A percentile compares a stretch with the other conserved stretches of the same genome.
phyloP scores from a whole-genome alignment of 1,140 invertebrate species.

The Drosophila pandora region DNA sequence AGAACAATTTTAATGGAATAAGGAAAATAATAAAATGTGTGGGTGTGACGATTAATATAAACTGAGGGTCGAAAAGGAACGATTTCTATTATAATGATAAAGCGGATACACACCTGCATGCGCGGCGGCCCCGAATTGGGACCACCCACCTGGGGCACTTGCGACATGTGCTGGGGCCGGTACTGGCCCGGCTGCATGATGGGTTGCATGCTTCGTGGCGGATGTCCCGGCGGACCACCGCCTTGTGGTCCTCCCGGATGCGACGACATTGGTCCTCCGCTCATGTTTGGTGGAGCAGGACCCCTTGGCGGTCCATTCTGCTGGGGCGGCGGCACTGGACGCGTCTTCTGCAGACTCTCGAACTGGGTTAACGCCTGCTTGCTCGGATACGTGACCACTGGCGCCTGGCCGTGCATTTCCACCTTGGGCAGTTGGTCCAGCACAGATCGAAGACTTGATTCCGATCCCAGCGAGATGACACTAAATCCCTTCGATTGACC shows the following conservation, averaged over 20 bases:
- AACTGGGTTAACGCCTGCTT: conserved; percentile 93
- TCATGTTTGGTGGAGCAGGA: conserved; percentile 84
- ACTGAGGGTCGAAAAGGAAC: conserved; percentile 3
- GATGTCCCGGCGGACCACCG: conserved; percentile 85
- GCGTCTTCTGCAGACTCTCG: conserved; percentile 95
- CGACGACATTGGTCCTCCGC: conserved; percentile 76
- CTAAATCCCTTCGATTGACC: conserved; percentile 99
- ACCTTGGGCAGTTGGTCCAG: conserved; percentile 97
- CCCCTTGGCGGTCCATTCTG: conserved; percentile 83
- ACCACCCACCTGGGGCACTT: conserved; percentile 82
- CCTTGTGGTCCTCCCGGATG: conserved; percentile 83
- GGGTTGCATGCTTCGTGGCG: conserved; percentile 86
- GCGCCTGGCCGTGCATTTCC: conserved; percentile 97
- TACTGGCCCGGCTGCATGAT: conserved; percentile 79
- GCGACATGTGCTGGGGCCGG: conserved; percentile 83
- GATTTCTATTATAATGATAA: conserved; percentile 7
- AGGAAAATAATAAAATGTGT: conserved; percentile 53
- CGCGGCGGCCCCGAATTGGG: conserved; percentile 79
- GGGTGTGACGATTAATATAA: conserved; percentile 51
- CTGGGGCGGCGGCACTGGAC: conserved; percentile 90
- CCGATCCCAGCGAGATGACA: conserved; percentile 95
- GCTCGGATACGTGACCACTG: conserved; percentile 96
- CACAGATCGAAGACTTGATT: conserved; percentile 94
- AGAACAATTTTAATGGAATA: conserved; percentile 79
- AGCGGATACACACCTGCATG: conserved; percentile 75